A percentile compares a stretch with the other conserved stretches of the same genome.
These are phyloP conservation scores for Capromys pilorides DNA, from an alignment of 2,797 vertebrate species.

Conservation along the genomic window DNA sequence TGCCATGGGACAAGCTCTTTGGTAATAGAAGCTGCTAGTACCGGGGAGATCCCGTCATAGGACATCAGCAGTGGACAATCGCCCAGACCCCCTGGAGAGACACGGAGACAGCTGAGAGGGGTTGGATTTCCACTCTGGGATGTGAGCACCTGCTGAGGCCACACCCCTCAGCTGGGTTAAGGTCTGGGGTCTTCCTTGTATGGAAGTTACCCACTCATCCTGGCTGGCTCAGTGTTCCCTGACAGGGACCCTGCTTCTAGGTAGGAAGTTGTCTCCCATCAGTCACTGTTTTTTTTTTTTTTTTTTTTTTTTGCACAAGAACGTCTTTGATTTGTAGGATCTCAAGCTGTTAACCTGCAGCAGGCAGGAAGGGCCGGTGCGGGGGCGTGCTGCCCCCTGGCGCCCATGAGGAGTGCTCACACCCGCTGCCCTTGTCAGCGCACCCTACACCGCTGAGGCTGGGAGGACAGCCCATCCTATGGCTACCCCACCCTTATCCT, in stretches of 20 bases:
- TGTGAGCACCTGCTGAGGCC: background rate
- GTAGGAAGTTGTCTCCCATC: background rate
- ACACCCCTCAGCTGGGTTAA: background rate
- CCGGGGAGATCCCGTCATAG: background rate
- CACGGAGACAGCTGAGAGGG: background rate
- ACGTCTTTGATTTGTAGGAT: background rate
- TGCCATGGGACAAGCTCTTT: background rate
- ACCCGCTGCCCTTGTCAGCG: background rate
- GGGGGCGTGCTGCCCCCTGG: conserved; percentile 60
- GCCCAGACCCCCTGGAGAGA: background rate
- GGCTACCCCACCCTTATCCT: background rate
- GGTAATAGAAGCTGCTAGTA: background rate
- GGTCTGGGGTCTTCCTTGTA: background rate
- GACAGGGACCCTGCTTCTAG: background rate
- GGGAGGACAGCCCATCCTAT: background rate
- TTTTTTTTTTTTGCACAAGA: background rate
- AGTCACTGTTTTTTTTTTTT: background rate
- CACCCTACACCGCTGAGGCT: background rate
- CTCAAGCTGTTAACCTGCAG: background rate
- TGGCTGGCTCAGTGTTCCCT: background rate
- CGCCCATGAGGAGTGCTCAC: background rate
- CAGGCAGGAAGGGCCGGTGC: background rate
- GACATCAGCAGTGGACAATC: no score
- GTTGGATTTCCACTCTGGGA: background rate
- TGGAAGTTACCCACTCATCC: background rate